Conservation (phyloP, 1,140 invertebrate species). For the Brachystomella parvula region DNA sequence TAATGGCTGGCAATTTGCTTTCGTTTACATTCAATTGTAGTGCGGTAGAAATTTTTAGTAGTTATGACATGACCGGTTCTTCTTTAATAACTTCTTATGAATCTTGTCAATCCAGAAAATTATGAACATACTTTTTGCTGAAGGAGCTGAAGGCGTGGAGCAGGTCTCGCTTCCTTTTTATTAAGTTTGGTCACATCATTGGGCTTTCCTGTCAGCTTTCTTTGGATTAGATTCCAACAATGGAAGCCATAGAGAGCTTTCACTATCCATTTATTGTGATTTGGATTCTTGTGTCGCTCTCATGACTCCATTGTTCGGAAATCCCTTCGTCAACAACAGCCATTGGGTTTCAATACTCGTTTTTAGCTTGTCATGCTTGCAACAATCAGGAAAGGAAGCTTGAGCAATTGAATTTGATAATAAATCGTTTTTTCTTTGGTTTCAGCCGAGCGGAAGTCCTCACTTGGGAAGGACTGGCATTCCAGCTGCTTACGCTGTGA, state of each 20-base stretch:
- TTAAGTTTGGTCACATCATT: neutral
- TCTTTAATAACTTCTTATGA: neutral
- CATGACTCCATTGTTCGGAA: neutral
- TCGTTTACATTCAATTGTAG: neutral
- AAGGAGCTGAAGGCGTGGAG: neutral
- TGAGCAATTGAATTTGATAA: neutral
- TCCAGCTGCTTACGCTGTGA: conserved; percentile 61
- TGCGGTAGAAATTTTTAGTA: neutral
- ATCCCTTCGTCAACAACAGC: neutral
- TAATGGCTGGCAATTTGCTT: neutral
- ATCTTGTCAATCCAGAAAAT: too few species aligned
- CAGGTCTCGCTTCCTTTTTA: neutral
- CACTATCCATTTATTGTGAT: neutral
- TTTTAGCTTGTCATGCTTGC: neutral
- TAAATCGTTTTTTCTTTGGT: conserved; percentile 39
- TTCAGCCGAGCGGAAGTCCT: conserved; percentile 67
- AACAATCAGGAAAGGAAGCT: neutral
- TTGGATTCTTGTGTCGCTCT: neutral
- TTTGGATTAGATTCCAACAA: too few species aligned
- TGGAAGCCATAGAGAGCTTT: neutral
- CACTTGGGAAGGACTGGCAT: conserved; percentile 73
- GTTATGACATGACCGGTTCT: conserved; percentile 7
- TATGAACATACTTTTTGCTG: neutral
- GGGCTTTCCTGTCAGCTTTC: neutral
- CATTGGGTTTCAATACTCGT: neutral